These are phyloP conservation scores for Phymastichus coffea DNA, from an alignment of 1,140 invertebrate species.

Conservation along the genomic window DNA sequence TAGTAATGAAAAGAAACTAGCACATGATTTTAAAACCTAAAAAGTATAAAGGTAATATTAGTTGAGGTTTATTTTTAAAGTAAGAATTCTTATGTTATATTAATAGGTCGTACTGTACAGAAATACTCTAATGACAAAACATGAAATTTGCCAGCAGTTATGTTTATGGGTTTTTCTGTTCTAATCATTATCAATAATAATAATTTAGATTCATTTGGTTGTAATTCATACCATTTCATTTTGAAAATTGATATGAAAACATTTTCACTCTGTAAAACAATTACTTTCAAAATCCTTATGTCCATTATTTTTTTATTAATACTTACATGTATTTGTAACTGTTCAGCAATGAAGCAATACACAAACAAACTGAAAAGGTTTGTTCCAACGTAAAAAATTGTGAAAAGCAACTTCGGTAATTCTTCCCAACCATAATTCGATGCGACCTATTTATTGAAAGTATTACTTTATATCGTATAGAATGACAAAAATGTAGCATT, in stretches of 20 bases:
- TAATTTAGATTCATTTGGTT: slow-evolving; percentile 38
- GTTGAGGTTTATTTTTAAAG: too few relatives aligned
- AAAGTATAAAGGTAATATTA: too few relatives aligned
- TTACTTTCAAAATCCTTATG: background rate
- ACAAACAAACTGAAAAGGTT: slow-evolving; percentile 18
- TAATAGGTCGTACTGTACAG: slow-evolving; percentile 52
- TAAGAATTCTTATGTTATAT: too few relatives aligned
- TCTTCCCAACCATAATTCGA: background rate
- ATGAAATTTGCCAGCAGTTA: slow-evolving; percentile 54
- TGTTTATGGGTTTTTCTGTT: slow-evolving; percentile 34
- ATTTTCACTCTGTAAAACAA: background rate
- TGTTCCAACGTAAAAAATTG: background rate
- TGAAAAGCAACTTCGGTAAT: background rate
- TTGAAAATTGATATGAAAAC: slow-evolving; percentile 40
- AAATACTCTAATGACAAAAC: slow-evolving; percentile 52
- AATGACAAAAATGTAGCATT: background rate
- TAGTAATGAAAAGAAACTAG: background rate
- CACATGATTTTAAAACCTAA: background rate
- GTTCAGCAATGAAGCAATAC: slow-evolving; percentile 26
- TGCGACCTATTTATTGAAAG: background rate
- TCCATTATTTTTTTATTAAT: background rate
- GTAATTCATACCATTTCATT: slow-evolving; percentile 48
- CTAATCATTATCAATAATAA: slow-evolving; percentile 42
- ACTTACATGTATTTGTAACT: background rate
- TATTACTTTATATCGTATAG: background rate